Conservation (phyloP, 2,888 invertebrate genomes). For the Drosophila anceps region DNA sequence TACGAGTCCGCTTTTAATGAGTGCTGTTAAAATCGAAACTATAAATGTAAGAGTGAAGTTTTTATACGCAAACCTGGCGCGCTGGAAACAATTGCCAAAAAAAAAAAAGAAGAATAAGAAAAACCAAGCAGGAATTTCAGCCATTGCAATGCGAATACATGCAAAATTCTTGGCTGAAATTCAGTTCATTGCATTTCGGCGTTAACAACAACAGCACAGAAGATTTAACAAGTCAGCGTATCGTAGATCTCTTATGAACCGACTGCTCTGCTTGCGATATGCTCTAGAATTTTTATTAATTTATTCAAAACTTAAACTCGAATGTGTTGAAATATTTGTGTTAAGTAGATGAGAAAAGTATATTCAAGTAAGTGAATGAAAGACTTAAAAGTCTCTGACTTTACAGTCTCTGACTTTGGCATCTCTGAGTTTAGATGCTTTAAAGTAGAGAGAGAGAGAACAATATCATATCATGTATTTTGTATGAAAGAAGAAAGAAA, state of each 20-base stretch:
- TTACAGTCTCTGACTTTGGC: too few relatives aligned
- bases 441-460: too few relatives aligned
- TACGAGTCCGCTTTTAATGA: constrained; percentile 53
- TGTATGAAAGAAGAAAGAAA: too few relatives aligned
- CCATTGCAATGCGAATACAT: constrained; percentile 15
- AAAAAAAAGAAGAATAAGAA: not conserved
- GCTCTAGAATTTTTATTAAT: not conserved
- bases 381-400: not conserved
- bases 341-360: not conserved
- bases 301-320: not conserved
- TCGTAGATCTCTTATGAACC: not conserved
- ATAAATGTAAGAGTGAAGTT: constrained; percentile 37
- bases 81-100: constrained; percentile 32
- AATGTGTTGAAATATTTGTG: not conserved
- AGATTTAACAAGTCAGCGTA: not conserved
- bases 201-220: constrained; percentile 2
- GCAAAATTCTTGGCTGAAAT: constrained; percentile 29
- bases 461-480: too few relatives aligned
- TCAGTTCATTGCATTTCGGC: constrained; percentile 25
- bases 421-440: too few relatives aligned
- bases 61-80: constrained; percentile 25
- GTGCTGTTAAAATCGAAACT: constrained; percentile 50
- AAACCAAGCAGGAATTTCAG: constrained; percentile 29
- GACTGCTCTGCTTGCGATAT: not conserved
- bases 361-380: not conserved